These are phyloP conservation scores for Ophioderma brevispina DNA, from an alignment of 35 echinoderm and acorn worm species.

Conservation along the genomic window DNA sequence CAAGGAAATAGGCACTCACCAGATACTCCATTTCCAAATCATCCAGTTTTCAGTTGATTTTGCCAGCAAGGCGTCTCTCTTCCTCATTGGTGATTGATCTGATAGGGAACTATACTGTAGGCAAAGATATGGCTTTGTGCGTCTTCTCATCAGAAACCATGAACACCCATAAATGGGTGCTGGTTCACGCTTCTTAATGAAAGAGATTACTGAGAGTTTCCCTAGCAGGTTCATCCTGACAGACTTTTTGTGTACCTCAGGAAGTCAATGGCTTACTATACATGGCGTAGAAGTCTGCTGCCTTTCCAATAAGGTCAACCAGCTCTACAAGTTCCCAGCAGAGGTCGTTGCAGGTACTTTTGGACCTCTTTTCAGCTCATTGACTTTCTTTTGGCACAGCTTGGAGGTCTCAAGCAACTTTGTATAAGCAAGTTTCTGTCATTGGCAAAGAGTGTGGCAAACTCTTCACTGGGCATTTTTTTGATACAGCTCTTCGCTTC, in stretches of 20 bases:
- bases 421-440: not conserved
- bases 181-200: not conserved
- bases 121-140: not conserved
- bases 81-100: no score
- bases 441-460: not conserved
- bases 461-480: not conserved
- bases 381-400: not conserved
- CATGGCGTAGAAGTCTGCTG: not conserved
- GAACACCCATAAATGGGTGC: not conserved
- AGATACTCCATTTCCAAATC: no score
- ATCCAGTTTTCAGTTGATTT: no score
- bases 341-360: not conserved
- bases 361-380: not conserved
- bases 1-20: no score
- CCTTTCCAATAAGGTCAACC: no score
- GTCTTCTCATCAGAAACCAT: not conserved
- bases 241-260: not conserved
- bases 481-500: not conserved
- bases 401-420: not conserved
- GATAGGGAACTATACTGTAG: not conserved
- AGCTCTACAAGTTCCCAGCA: not conserved
- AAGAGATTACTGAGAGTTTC: not conserved
- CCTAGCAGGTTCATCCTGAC: not conserved
- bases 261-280: not conserved
- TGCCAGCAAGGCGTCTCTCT: no score